A percentile compares a stretch with the other conserved stretches of the same genome.
These are phyloP conservation scores for Campylomormyrus numenius DNA, from an alignment of 2,113 vertebrate species.

Conservation along the genomic window DNA sequence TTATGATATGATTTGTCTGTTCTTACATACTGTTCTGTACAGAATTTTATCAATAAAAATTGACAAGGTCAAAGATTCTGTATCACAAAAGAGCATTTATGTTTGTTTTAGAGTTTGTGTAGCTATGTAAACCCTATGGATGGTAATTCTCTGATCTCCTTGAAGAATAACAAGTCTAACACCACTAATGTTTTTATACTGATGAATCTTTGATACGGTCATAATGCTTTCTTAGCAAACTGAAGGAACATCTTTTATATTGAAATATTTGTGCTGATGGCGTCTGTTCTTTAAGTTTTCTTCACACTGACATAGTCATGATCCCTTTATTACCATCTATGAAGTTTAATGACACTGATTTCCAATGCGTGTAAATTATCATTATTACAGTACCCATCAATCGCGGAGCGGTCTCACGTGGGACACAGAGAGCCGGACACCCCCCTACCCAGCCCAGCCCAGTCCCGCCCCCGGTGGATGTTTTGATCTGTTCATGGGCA, in stretches of 20 bases:
- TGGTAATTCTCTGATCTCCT: neutral
- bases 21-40: neutral
- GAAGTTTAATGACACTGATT: neutral
- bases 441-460: constrained; percentile 41
- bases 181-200: neutral
- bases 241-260: neutral
- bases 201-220: neutral
- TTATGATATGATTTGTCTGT: neutral
- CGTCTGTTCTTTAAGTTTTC: neutral
- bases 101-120: neutral
- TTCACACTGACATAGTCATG: neutral
- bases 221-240: neutral
- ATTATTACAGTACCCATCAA: neutral
- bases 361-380: neutral
- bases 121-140: neutral
- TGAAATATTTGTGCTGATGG: neutral
- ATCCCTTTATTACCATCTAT: neutral
- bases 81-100: neutral
- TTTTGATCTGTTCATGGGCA: constrained; percentile 55
- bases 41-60: neutral
- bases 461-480: constrained; percentile 27
- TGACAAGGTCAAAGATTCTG: neutral
- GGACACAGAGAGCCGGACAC: neutral
- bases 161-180: neutral
- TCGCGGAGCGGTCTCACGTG: neutral